These are phyloP conservation scores for Anabas testudineus DNA, from an alignment of 2,797 vertebrate species.

Conservation along the genomic window DNA sequence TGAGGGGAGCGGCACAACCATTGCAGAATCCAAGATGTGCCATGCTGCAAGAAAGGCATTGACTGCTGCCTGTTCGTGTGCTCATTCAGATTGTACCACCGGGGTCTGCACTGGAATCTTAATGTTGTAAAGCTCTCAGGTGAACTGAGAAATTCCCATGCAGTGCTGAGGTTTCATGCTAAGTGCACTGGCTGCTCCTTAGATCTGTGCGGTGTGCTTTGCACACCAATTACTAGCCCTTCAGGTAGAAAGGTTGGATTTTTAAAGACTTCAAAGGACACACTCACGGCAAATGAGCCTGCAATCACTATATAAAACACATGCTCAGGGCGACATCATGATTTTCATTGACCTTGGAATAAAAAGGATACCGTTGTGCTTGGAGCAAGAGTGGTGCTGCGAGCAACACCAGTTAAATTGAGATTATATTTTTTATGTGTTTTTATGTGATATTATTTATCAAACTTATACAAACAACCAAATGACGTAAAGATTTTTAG, in stretches of 20 bases:
- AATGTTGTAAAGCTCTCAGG: conserved; percentile 57
- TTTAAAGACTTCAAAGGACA: conserved; percentile 58
- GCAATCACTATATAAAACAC: conserved; percentile 33
- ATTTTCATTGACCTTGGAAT: conserved; percentile 59
- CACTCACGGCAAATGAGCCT: conserved; percentile 55
- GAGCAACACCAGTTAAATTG: background rate
- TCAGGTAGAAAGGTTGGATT: conserved; percentile 57
- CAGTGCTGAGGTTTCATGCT: conserved; percentile 45
- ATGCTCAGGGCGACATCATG: conserved; percentile 21
- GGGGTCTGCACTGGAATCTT: conserved; percentile 57
- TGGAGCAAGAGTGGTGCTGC: background rate
- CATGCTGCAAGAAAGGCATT: conserved; percentile 18
- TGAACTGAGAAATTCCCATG: conserved; percentile 38
- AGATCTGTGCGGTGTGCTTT: conserved; percentile 48
- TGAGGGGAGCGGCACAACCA: conserved; percentile 5
- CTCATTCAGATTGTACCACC: conserved; percentile 54
- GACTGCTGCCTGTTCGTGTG: conserved; percentile 48
- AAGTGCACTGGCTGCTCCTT: conserved; percentile 52
- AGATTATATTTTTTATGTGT: background rate
- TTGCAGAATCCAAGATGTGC: conserved; percentile 40
- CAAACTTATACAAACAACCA: no score
- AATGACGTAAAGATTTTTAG: no score
- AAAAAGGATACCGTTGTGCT: background rate
- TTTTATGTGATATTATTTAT: background rate
- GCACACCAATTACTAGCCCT: conserved; percentile 65